phyloP scores from a whole-genome alignment of 1,140 invertebrate species.

The Hyles euphorbiae region DNA sequence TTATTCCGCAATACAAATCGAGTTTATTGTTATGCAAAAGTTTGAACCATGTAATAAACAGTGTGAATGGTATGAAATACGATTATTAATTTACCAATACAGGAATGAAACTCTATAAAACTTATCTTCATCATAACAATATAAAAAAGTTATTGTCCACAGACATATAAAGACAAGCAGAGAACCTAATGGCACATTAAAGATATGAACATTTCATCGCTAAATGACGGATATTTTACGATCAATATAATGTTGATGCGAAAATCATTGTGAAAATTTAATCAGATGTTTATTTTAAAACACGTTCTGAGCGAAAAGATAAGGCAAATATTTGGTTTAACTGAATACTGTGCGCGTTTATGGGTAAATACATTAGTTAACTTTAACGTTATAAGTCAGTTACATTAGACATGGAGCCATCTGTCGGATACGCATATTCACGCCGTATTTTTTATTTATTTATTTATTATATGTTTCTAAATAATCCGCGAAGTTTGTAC shows the following conservation, averaged over 20 bases:
- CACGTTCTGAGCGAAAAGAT: background rate
- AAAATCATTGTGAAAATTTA: constrained; percentile 18
- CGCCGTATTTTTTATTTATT: too few species aligned
- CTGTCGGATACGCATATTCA: too few species aligned
- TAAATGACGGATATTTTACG: constrained; percentile 43
- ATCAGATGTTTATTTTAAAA: constrained; percentile 5
- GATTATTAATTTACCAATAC: constrained; percentile 10
- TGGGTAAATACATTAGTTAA: too few species aligned
- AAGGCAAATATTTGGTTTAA: background rate
- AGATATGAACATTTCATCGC: constrained; percentile 43
- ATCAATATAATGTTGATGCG: constrained; percentile 27
- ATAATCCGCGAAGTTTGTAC: too few species aligned
- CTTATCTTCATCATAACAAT: constrained; percentile 36
- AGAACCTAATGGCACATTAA: constrained; percentile 50
- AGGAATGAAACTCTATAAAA: constrained; percentile 24
- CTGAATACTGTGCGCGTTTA: too few species aligned
- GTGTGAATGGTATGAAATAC: background rate
- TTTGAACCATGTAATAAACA: too few species aligned
- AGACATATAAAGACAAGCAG: constrained; percentile 37
- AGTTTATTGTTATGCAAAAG: too few species aligned
- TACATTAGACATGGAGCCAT: too few species aligned
- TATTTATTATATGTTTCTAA: too few species aligned
- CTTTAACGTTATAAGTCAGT: too few species aligned
- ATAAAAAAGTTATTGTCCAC: constrained; percentile 34
- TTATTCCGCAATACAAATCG: too few species aligned